Evolutionary conservation across 1,140 invertebrate genomes (phyloP).

Genomic region (Drosophila tani): DNA sequence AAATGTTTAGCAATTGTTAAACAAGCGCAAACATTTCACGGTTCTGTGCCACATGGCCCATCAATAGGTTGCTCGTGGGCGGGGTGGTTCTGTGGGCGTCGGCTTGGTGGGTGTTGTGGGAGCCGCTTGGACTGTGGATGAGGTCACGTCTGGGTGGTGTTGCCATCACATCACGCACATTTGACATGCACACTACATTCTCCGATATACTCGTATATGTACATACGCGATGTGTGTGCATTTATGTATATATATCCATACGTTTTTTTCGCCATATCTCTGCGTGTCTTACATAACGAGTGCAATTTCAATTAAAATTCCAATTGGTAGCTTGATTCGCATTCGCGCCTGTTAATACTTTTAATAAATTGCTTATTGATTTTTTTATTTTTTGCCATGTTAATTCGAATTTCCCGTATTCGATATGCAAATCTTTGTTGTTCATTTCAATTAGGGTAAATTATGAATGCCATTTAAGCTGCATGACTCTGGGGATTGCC

Average conservation of each 20-base stretch:
- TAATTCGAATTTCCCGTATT: background rate
- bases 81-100: background rate
- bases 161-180: slow-evolving; percentile 59
- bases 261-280: slow-evolving; percentile 4
- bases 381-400: slow-evolving; percentile 8
- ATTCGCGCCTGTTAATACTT: slow-evolving; percentile 21
- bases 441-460: slow-evolving; percentile 24
- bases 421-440: slow-evolving; percentile 9
- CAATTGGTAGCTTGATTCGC: slow-evolving; percentile 5
- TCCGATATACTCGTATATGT: background rate
- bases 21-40: slow-evolving; percentile 46
- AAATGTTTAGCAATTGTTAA: slow-evolving; percentile 46
- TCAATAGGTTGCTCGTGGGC: background rate
- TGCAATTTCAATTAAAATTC: slow-evolving; percentile 23
- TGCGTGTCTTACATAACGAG: slow-evolving; percentile 34
- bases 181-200: slow-evolving; percentile 43
- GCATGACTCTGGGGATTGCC: background rate
- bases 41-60: slow-evolving; percentile 23
- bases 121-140: slow-evolving; percentile 22
- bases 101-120: background rate
- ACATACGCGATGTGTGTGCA: slow-evolving; percentile 10
- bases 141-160: slow-evolving; percentile 48
- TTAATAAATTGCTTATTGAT: slow-evolving; percentile 44
- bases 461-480: slow-evolving; percentile 17
- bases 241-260: slow-evolving; percentile 2